A percentile compares a stretch with the other conserved stretches of the same genome.
Evolutionary conservation across 2,113 vertebrate genomes (phyloP).

Genomic region (Crotalus horridus): DNA sequence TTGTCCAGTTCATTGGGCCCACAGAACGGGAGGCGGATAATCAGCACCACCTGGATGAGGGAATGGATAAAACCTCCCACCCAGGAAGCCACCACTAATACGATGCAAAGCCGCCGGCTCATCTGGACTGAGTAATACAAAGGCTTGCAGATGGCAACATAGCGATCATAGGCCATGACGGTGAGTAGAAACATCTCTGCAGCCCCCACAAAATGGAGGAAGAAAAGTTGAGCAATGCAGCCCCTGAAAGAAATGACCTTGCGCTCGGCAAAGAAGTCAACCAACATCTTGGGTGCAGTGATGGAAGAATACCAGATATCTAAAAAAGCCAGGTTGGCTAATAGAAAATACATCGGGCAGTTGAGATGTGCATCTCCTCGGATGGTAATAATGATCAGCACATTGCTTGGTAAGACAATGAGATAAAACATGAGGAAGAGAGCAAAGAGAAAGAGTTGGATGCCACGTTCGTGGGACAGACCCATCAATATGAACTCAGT

Average conservation of each 20-base stretch:
- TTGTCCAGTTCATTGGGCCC: constrained; percentile 59
- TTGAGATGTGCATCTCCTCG: constrained; percentile 62
- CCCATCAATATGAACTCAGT: constrained; percentile 63
- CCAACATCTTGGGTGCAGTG: constrained; percentile 74
- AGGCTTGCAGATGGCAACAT: constrained; percentile 68
- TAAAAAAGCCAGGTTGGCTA: constrained; percentile 73
- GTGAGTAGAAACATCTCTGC: constrained; percentile 69
- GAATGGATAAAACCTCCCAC: constrained; percentile 58
- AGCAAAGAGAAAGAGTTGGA: constrained; percentile 60
- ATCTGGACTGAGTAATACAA: constrained; percentile 69
- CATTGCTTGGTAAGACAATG: constrained; percentile 68
- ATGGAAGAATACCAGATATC: constrained; percentile 73
- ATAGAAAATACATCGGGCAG: constrained; percentile 73
- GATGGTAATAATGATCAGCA: constrained; percentile 71
- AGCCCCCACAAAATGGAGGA: constrained; percentile 64
- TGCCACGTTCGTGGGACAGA: constrained; percentile 55
- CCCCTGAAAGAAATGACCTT: constrained; percentile 68
- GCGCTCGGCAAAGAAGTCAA: constrained; percentile 63
- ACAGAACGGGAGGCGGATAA: constrained; percentile 56
- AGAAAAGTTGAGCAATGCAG: constrained; percentile 73
- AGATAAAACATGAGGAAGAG: constrained; percentile 68
- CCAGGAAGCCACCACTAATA: constrained; percentile 64
- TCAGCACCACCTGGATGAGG: constrained; percentile 52
- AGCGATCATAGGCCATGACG: constrained; percentile 75
- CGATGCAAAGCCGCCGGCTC: constrained; percentile 53